phyloP scores from a whole-genome alignment of 2,797 vertebrate genomes.

The Channa striata region DNA sequence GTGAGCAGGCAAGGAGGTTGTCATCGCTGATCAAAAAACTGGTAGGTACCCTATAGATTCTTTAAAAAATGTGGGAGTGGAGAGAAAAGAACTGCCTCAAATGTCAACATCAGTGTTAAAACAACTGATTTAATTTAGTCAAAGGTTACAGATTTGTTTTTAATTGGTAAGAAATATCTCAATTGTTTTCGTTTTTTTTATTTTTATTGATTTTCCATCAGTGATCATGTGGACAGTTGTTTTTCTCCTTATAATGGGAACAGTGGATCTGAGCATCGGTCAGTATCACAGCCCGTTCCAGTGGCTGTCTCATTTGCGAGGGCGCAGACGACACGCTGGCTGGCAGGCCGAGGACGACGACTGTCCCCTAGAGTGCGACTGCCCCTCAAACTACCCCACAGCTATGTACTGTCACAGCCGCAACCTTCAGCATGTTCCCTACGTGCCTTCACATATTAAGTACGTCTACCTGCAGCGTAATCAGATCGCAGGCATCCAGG shows the following conservation, averaged over 20 bases:
- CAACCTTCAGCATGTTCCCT: slow-evolving; percentile 91
- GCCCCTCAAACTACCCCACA: slow-evolving; percentile 87
- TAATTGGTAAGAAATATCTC: background rate
- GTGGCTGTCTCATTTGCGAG: slow-evolving; percentile 79
- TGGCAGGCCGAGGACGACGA: slow-evolving; percentile 77
- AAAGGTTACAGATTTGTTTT: background rate
- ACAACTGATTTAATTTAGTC: background rate
- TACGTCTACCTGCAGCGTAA: slow-evolving; percentile 96
- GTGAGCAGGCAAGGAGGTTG: slow-evolving; percentile 40
- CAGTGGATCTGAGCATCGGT: slow-evolving; percentile 61
- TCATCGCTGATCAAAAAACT: slow-evolving; percentile 25
- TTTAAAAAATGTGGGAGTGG: slow-evolving; percentile 9
- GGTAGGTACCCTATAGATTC: slow-evolving; percentile 52
- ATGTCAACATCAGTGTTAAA: background rate
- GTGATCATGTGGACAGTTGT: slow-evolving; percentile 69
- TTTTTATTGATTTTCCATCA: slow-evolving; percentile 33
- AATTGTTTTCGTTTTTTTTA: background rate
- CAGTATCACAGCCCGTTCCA: slow-evolving; percentile 67
- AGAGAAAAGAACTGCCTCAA: background rate
- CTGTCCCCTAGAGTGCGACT: slow-evolving; percentile 95
- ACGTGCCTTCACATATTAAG: slow-evolving; percentile 92
- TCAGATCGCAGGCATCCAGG: slow-evolving; percentile 90
- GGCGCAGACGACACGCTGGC: slow-evolving; percentile 62
- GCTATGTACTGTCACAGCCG: slow-evolving; percentile 96
- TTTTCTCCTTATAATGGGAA: slow-evolving; percentile 68